These are phyloP conservation scores for Mionectes olivaceus DNA, from an alignment of 2,797 vertebrate species.

Conservation along the genomic window DNA sequence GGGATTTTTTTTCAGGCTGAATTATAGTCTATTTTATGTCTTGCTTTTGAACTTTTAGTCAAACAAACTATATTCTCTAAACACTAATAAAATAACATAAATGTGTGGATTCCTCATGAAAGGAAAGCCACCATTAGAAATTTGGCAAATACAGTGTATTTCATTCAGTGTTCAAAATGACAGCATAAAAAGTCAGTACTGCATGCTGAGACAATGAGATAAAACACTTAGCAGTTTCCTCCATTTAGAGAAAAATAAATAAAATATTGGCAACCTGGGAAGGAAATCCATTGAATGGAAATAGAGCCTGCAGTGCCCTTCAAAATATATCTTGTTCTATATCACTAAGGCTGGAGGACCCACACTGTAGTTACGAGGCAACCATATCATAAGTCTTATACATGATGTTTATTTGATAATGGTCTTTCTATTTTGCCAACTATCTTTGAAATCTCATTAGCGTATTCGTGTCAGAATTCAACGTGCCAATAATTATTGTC, in stretches of 20 bases:
- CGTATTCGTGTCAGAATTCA: not conserved
- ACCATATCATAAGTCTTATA: not conserved
- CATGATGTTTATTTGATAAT: not conserved
- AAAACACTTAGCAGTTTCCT: not conserved
- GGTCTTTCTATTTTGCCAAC: not conserved
- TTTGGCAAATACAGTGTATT: slow-evolving; percentile 6
- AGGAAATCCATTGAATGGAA: not conserved
- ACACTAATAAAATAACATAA: not conserved
- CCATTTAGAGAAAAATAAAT: slow-evolving; percentile 1
- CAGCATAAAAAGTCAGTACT: not conserved
- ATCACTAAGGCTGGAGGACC: not conserved
- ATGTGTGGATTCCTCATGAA: not conserved
- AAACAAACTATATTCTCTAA: not conserved
- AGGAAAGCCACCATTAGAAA: slow-evolving; percentile 42
- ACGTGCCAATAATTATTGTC: not conserved
- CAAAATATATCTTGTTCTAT: not conserved
- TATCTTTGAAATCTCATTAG: not conserved
- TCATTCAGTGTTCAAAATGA: slow-evolving; percentile 14
- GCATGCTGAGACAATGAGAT: not conserved
- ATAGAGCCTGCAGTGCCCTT: not conserved
- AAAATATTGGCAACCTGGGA: not conserved
- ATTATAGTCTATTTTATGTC: not conserved
- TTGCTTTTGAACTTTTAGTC: not conserved
- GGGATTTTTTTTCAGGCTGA: not conserved
- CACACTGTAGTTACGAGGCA: not conserved